Evolutionary conservation across 2,888 invertebrate genomes (phyloP).

Genomic region (Dicyrtoma fusca): DNA sequence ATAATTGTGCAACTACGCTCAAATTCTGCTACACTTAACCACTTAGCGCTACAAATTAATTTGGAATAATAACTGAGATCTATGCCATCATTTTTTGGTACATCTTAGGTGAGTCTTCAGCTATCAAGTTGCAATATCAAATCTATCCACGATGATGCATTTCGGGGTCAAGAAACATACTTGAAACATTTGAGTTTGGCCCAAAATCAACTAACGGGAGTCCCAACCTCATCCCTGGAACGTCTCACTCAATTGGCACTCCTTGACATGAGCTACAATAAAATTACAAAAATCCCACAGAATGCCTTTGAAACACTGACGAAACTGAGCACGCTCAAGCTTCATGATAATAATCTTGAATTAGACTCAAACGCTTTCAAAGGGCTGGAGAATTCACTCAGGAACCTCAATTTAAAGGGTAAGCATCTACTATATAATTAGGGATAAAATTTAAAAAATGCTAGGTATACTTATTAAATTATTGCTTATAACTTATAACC

Average conservation of each 20-base stretch:
- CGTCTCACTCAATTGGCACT: slow-evolving; percentile 72
- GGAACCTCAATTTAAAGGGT: slow-evolving; percentile 87
- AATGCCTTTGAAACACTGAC: slow-evolving; percentile 74
- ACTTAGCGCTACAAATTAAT: too few relatives aligned
- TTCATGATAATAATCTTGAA: slow-evolving; percentile 81
- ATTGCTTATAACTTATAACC: not conserved
- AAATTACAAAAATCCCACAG: slow-evolving; percentile 72
- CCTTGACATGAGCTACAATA: slow-evolving; percentile 82
- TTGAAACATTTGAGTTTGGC: slow-evolving; percentile 54
- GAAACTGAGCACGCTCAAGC: slow-evolving; percentile 77
- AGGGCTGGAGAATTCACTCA: slow-evolving; percentile 79
- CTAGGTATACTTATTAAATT: too few relatives aligned
- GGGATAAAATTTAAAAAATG: too few relatives aligned
- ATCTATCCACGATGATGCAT: slow-evolving; percentile 72
- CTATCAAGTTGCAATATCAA: slow-evolving; percentile 79
- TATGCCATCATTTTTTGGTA: not conserved
- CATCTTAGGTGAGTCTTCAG: slow-evolving; percentile 69
- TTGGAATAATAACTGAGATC: too few relatives aligned
- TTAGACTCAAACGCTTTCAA: slow-evolving; percentile 69
- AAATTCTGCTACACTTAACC: too few relatives aligned
- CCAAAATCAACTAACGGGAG: slow-evolving; percentile 70
- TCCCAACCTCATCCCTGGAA: slow-evolving; percentile 75
- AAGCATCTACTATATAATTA: not conserved
- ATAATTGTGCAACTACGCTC: too few relatives aligned
- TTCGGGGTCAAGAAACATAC: slow-evolving; percentile 74